phyloP scores from a whole-genome alignment of 2,888 invertebrate species.

The Trissolcus brochymenae region DNA sequence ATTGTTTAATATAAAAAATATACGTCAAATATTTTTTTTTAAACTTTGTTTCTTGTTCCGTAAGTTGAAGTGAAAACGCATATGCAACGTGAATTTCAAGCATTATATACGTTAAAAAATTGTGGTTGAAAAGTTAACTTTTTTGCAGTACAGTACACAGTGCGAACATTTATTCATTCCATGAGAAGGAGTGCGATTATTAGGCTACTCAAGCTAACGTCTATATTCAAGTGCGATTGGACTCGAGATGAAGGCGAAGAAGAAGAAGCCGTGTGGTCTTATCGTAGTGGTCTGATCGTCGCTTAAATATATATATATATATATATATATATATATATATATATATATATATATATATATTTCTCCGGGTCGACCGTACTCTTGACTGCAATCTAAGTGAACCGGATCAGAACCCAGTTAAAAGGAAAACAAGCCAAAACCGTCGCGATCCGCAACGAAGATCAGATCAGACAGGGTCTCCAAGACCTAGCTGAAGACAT shows the following conservation, averaged over 20 bases:
- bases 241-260: conserved; percentile 11
- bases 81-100: no score
- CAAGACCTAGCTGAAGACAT: conserved; percentile 28
- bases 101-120: no score
- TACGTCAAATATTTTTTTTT: no score
- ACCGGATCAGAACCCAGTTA: conserved; percentile 41
- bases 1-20: no score
- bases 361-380: conserved; percentile 16
- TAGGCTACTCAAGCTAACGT: conserved; percentile 8
- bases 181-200: conserved; percentile 3
- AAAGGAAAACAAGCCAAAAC: conserved; percentile 45
- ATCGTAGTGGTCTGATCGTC: conserved; percentile 30
- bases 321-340: no score
- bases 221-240: conserved; percentile 19
- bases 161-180: no score
- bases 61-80: no score
- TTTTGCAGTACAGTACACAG: no score
- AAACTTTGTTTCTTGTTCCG: no score
- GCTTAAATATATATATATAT: conserved; percentile 40
- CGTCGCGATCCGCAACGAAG: conserved; percentile 34
- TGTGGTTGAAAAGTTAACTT: no score
- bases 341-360: no score
- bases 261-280: conserved; percentile 21
- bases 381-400: conserved; percentile 29
- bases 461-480: conserved; percentile 30